A percentile compares a stretch with the other conserved stretches of the same genome.
Evolutionary conservation across 2,113 vertebrate species (phyloP).

Genomic region (Natator depressus): DNA sequence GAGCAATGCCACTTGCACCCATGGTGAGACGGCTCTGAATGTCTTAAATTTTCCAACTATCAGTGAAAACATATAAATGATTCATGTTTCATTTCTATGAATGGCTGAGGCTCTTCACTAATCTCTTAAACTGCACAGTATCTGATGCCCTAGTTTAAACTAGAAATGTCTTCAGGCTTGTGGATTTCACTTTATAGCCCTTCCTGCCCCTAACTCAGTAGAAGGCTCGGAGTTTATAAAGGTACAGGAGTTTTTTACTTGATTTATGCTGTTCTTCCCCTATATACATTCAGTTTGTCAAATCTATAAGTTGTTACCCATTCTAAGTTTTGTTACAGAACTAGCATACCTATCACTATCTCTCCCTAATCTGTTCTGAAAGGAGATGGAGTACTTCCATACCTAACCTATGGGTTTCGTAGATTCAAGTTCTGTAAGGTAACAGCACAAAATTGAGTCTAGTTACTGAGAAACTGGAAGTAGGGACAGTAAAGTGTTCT

Average conservation of each 20-base stretch:
- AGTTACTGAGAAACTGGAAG: background rate
- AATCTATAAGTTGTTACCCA: background rate
- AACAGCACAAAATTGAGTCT: too few species aligned
- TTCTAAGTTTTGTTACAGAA: background rate
- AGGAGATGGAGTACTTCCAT: background rate
- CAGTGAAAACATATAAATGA: background rate
- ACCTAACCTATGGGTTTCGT: too few species aligned
- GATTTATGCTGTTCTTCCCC: background rate
- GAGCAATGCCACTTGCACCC: background rate
- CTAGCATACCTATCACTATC: background rate
- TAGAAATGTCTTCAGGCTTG: background rate
- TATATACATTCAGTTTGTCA: background rate
- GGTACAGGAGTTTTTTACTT: background rate
- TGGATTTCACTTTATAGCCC: background rate
- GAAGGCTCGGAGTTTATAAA: background rate
- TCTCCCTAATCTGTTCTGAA: background rate
- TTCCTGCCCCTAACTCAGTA: background rate
- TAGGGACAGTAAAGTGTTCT: background rate
- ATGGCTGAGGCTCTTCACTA: too few species aligned
- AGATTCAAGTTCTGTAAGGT: too few species aligned
- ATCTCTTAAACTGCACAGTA: background rate
- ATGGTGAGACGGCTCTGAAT: too few species aligned
- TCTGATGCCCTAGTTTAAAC: background rate
- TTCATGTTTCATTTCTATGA: background rate
- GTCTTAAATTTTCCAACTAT: background rate